Base-by-base conservation (phyloP, 2,113 vertebrate genomes). In the Hippocampus guttulatus region DNA sequence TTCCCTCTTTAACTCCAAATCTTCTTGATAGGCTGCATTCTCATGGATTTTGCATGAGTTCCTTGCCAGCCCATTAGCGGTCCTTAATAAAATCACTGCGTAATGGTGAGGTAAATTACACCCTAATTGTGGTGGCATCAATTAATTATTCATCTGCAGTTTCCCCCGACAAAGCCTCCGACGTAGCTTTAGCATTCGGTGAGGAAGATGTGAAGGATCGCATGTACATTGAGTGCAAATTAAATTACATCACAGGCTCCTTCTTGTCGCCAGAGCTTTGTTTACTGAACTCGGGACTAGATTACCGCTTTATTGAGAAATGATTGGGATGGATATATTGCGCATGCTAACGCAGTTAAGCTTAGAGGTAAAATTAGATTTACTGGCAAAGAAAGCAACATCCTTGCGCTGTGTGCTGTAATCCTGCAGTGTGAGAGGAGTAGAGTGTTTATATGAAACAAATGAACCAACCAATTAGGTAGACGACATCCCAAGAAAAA, bases 141-240 rank as follows among this genome's bases (percentile, higher is more conserved):
- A 84, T 92, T 91, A 89, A 92, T 93, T 86, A 92, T 92, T 92
- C 87, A 91, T 90, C 81, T 80, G 81, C 67, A 82, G 81, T 76
- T 85, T 90, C 33, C 77, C 67, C 73, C 75, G 86, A 88, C 81
- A 87, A 82, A 79, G 78, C 71, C 41, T 84, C 78, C 79, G 77
- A 82, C 62, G 71, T 68, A 74, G 69, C 85, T 90, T 90, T 88
- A 84, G 66, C 75, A 85, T 77, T 84, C 80, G 83, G 15, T 8
- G 64, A 80, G 80, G 64, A 70, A 66, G 73, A 75, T 82, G 84
- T 67, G 86, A 84, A 82, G 83, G 74, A 81, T 78, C 81, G 74
- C 77, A 77, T 86, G 82, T 84, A 71, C 80, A 73, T 85, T 79
- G 86, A 84, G 91, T 87, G 83, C 70, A 87, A 89, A 91, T 84